Conservation (phyloP, 2,113 vertebrate species). For the Clinocottus analis region DNA sequence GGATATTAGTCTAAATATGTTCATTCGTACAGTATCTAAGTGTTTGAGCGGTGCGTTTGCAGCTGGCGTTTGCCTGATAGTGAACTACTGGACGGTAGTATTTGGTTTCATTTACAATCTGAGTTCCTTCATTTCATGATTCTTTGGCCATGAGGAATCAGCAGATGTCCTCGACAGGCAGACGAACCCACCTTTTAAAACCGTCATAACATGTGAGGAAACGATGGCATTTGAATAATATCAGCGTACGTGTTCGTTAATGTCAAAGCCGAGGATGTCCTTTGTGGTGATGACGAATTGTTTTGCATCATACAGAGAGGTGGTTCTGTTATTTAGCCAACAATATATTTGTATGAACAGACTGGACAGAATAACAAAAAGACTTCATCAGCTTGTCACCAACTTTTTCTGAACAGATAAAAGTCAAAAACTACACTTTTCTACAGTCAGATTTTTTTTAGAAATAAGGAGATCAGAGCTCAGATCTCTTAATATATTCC, state of each 20-base stretch:
- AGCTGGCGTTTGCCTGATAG: conserved; percentile 18
- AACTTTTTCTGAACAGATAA: neutral
- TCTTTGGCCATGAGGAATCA: neutral
- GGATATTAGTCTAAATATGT: conserved; percentile 38
- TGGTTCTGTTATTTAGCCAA: neutral
- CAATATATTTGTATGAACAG: neutral
- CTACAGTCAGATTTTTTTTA: no score
- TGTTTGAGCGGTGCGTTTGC: conserved; percentile 2
- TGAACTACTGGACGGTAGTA: neutral
- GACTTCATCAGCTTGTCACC: neutral
- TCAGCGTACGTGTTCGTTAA: neutral
- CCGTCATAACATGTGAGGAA: neutral
- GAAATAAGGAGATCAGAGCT: neutral
- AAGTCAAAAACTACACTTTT: no score
- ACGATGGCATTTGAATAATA: neutral
- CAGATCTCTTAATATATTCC: neutral
- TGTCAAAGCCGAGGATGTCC: neutral
- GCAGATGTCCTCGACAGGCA: neutral
- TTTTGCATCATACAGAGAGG: neutral
- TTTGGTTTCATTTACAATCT: neutral
- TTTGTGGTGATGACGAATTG: neutral
- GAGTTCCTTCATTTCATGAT: neutral
- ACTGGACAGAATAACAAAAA: neutral
- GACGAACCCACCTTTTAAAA: neutral
- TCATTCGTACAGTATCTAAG: conserved; percentile 25